Evolutionary conservation across 2,888 invertebrate species (phyloP).

Genomic region (Serrognathus titanus): DNA sequence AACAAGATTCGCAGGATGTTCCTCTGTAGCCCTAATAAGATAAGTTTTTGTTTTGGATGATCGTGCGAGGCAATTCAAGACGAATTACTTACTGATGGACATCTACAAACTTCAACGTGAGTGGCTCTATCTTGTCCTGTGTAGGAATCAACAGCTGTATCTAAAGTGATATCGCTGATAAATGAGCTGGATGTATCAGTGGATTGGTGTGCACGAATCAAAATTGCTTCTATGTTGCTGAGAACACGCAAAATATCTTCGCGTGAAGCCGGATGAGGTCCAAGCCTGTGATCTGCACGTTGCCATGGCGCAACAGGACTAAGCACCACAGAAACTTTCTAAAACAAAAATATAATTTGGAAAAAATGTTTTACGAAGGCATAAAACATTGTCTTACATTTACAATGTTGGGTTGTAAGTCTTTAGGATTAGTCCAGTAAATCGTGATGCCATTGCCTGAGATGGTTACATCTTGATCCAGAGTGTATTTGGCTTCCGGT

Average conservation of each 20-base stretch:
- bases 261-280: constrained; percentile 63
- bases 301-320: constrained; percentile 65
- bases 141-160: constrained; percentile 68
- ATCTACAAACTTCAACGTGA: constrained; percentile 82
- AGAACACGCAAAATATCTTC: constrained; percentile 82
- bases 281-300: constrained; percentile 52
- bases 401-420: constrained; percentile 53
- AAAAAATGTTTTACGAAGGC: background rate
- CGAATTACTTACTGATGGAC: constrained; percentile 59
- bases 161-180: constrained; percentile 82
- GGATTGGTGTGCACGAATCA: constrained; percentile 77
- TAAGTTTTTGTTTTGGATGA: background rate
- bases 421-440: constrained; percentile 68
- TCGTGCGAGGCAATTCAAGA: too few relatives aligned
- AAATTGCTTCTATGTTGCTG: constrained; percentile 75
- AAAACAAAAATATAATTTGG: constrained; percentile 11
- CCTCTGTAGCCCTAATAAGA: constrained; percentile 62
- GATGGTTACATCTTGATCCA: constrained; percentile 79
- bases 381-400: constrained; percentile 54
- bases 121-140: constrained; percentile 63
- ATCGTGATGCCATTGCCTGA: constrained; percentile 74
- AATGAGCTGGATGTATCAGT: constrained; percentile 61
- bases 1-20: constrained; percentile 79
- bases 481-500: constrained; percentile 52
- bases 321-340: constrained; percentile 64